phyloP scores from a whole-genome alignment of 2,797 vertebrate species.

The Eulemur rubriventer region DNA sequence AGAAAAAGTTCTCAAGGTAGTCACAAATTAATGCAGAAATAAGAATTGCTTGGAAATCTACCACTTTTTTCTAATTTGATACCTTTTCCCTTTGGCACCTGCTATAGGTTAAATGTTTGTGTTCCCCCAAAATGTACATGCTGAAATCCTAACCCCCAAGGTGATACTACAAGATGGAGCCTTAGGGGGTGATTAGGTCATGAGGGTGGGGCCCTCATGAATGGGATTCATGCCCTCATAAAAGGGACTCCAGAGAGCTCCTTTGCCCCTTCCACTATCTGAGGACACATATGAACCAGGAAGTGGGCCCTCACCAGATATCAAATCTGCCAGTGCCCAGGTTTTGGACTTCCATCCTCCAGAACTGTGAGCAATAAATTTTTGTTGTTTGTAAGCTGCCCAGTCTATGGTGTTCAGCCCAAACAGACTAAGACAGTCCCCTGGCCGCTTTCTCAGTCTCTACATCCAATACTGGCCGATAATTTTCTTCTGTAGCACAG shows the following conservation, averaged over 20 bases:
- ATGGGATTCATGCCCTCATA: not conserved
- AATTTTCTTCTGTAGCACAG: not conserved
- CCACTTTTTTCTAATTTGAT: not conserved
- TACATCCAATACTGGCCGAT: not conserved
- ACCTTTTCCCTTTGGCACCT: not conserved
- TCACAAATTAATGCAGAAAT: not conserved
- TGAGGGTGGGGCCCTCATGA: not conserved
- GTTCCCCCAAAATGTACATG: not conserved
- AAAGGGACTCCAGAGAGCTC: not conserved
- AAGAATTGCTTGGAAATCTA: not conserved
- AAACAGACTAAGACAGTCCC: not conserved
- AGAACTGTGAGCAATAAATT: not conserved
- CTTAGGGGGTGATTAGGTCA: not conserved
- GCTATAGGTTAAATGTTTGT: not conserved
- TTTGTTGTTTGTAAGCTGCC: not conserved
- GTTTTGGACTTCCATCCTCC: not conserved
- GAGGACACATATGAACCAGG: not conserved
- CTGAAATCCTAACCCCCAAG: not conserved
- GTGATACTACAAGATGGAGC: not conserved
- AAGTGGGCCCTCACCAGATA: not conserved
- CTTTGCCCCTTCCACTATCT: not conserved
- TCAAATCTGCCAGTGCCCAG: not conserved
- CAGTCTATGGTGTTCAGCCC: not conserved
- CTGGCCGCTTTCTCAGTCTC: not conserved
- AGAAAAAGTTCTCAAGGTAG: not conserved